Evolutionary conservation across 2,888 invertebrate species (phyloP), one percentile per base, ranked within the genome.

Genomic region (Drosophila crucigera): DNA sequence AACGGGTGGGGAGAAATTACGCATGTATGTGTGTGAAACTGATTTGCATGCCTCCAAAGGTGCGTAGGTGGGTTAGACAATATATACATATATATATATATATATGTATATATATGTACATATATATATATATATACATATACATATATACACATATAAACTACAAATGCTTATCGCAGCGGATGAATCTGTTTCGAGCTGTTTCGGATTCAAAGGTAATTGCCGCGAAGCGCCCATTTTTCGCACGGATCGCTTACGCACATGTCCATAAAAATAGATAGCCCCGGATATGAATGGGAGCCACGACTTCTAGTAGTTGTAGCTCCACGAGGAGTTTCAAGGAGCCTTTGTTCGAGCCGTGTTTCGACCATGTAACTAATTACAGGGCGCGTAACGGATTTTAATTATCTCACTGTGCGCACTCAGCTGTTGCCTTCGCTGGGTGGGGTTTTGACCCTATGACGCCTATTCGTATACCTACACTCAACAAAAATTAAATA

Each of bases 161-260:
- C 61, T 73, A 33, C 25, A 41, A 35, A 33, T 41, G 71, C 82
- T 91, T 91, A 91, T 91, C 91, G 68, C 75, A 62, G 53, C 68
- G 70, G 76, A 73, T 70, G 78, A 79, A 91, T 92, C 91, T 87
- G 16, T 78, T 87, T 80, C 69, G 81, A 90, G 76, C 80, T 83
- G 82, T 80, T 83, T 69, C 53, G 88, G 84, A 83, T 91, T 89
- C 83, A 9, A 84, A 91, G 82, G 89, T 91, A 92, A 92, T 92
- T 92, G 91, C 82, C 82, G 76, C 86, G 92, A 80, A 90, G 91
- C 91, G 91, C 92, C 92, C 84, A 91, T 91, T 91, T 92, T 91
- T 91, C 88, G 84, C 92, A 92, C 92, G 92, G 92, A 92, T 91
- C 90, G 83, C 84, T 88, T 91, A 90, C 89, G 85, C 91, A 89